A percentile compares a stretch with the other conserved stretches of the same genome.
Evolutionary conservation across 2,113 vertebrate genomes (phyloP).

Genomic region (Varanus salvator): DNA sequence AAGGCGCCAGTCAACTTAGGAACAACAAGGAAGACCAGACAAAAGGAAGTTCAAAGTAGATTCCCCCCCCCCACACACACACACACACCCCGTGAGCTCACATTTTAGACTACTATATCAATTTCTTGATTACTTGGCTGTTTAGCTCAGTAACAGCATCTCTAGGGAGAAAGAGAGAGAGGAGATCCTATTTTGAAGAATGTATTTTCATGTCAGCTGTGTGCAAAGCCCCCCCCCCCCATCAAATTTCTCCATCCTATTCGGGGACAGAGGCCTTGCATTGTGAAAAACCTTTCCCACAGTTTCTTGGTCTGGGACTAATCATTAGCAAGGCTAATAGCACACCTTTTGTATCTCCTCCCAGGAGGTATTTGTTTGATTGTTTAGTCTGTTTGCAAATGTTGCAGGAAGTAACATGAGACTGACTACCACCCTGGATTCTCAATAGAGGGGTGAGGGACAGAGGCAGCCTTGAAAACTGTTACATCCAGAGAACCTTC

Average conservation of each 20-base stretch:
- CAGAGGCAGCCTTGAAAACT: too few relatives aligned
- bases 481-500: too few relatives aligned
- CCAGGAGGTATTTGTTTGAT: too few relatives aligned
- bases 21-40: constrained; percentile 9
- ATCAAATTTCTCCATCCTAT: neutral
- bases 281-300: neutral
- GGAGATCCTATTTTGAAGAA: neutral
- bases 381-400: too few relatives aligned
- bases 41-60: neutral
- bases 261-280: neutral
- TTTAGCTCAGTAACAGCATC: neutral
- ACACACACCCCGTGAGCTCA: neutral
- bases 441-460: too few relatives aligned
- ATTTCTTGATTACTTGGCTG: neutral
- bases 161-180: neutral
- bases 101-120: neutral
- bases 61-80: too few relatives aligned
- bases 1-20: constrained; percentile 10
- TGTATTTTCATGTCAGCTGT: neutral
- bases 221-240: neutral
- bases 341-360: too few relatives aligned
- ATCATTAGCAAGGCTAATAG: too few relatives aligned
- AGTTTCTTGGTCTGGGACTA: neutral
- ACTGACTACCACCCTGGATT: too few relatives aligned
- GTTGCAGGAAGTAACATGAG: too few relatives aligned